Evolutionary conservation across 2,888 invertebrate genomes (phyloP), one percentile per base, ranked within the genome.

Genomic region (Fragum sueziense): DNA sequence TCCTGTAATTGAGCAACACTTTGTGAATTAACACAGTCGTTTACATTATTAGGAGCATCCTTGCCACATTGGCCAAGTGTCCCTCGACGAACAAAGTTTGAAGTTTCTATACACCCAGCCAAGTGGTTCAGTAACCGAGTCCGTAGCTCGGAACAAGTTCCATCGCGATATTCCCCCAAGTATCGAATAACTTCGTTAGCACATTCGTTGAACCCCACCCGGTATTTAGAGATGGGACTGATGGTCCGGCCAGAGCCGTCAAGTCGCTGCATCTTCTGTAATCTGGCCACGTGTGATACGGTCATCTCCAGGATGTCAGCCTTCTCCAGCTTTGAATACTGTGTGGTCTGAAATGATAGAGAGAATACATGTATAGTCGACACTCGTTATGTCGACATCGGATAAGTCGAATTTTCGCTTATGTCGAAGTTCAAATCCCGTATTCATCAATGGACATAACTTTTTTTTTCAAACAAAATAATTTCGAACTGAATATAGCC

Each of bases 261-360:
- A 11, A 74, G 31, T 57, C 86, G 68, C 62, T 89, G 89, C 68
- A 89, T 88, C 37, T 87, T 76, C 70, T 90, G 90, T 6, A 90
- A 52, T 1, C 80, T 73, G 29, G 87, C 82, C 37, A 92, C 80
- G 76, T 91, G 88, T 29, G 87, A 87, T 2, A 92, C 92, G 6
- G 92, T 91, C 90, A 91, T 89, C 72, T 92, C 91, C 70, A 92
- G 79, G 29, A 92, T 91, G 75, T 92, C 92, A 0, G 91, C 92
- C 70, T 92, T 92, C 85, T 92, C 92, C 76, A 92, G 86, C 80
- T 91, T 91, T 7, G 90, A 89, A 77, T 89, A 91, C 51, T 90
- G 90, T 6, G 90, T 86, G 51, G 88, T 88, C 91, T 91, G 87
- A 52, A 88, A 79, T n/a, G n/a, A n/a, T n/a, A n/a, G n/a, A n/a